Evolutionary conservation across 2,797 vertebrate genomes (phyloP), one percentile per base, ranked within the genome.

Genomic region (Acrossocheilus wenchowensis): DNA sequence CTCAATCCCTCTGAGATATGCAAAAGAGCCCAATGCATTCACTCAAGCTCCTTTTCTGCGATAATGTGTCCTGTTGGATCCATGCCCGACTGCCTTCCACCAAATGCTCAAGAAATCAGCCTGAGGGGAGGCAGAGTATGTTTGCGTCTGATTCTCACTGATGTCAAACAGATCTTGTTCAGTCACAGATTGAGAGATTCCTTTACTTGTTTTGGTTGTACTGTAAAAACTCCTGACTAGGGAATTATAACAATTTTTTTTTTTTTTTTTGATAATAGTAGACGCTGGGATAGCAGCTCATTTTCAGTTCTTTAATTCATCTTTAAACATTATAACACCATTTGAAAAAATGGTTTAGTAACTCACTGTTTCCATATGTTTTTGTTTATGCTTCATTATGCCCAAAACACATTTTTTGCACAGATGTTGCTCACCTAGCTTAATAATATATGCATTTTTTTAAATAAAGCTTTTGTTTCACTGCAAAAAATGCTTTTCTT

Each of bases 1-100:
- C 78, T 86, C 87, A 52, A 21, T 50, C 82, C 84, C 64, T 83
- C 80, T 41, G 77, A 83, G 81, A 83, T 34, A 74, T 79, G 17
- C 78, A 60, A 83, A 82, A 80, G 39, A 66, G 43, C 73, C 62
- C 57, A 60, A 74, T 68, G 69, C 48, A 78, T 84, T 84, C 60
- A 39, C 41, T 66, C 57, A 68, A 41, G 69, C 60, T 78, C 62
- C 8, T 48, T 68, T 74, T 43, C 66, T 82, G 26, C 30, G 6
- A 62, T 80, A 82, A 82, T 81, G 84, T 83, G 26, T 82, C 66
- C 86, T 64, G 26, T 78, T 71, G 74, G 85, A 82, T 81, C 72
- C 36, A 41, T 60, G 87, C 82, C 73, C 30, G 72, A 81, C 36
- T 75, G 74, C 69, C 60, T 43, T 79, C 19, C 45, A 69, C 52